Evolutionary conservation across 2,797 vertebrate genomes (phyloP).

Genomic region (Hipposideros larvatus): DNA sequence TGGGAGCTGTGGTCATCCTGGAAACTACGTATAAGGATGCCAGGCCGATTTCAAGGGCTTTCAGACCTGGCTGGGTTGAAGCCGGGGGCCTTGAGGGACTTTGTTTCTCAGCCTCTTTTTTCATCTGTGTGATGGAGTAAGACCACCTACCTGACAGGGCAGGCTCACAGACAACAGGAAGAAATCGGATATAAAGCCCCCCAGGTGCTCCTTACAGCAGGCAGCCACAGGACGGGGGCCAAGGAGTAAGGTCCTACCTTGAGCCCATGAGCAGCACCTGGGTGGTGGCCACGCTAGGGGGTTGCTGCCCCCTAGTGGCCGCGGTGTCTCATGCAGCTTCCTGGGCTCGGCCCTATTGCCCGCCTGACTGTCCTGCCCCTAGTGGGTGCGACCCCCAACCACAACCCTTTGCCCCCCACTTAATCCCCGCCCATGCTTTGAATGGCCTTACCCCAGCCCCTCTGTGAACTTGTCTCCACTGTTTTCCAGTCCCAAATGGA

Average conservation of each 20-base stretch:
- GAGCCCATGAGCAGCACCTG: rapidly evolving
- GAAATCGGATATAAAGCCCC: rapidly evolving
- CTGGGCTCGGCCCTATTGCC: rapidly evolving
- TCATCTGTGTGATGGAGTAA: rapidly evolving
- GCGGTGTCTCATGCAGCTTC: not conserved
- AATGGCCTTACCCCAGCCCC: not conserved
- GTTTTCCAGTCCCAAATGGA: not conserved
- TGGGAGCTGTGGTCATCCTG: not conserved
- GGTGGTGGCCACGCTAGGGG: rapidly evolving
- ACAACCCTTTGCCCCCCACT: not conserved
- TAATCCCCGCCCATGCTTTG: not conserved
- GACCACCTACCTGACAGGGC: not conserved
- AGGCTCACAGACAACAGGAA: not conserved
- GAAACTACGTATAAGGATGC: rapidly evolving
- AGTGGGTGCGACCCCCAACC: not conserved
- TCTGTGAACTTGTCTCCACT: not conserved
- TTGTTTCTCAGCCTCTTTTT: too few species aligned
- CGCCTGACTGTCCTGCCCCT: not conserved
- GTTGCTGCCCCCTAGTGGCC: constrained; percentile 60
- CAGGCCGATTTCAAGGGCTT: not conserved
- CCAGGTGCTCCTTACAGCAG: not conserved
- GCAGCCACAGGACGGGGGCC: rapidly evolving
- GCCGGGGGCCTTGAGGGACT: not conserved
- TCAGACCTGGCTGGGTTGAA: not conserved
- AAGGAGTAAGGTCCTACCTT: rapidly evolving